A percentile compares a stretch with the other conserved stretches of the same genome.
These are phyloP conservation scores for Syritta pipiens DNA, from an alignment of 2,888 invertebrate species.

Conservation along the genomic window DNA sequence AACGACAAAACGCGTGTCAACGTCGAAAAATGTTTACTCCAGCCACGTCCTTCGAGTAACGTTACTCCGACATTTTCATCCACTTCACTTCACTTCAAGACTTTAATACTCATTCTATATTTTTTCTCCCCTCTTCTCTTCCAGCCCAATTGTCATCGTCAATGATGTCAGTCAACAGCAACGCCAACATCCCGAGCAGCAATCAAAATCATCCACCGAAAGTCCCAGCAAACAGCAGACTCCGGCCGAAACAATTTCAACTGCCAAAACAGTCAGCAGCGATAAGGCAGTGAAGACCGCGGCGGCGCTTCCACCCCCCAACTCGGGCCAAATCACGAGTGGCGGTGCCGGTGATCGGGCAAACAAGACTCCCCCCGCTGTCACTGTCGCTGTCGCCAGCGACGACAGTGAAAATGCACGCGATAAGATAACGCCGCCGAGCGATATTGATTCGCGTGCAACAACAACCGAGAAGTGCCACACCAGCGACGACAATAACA, in stretches of 20 bases:
- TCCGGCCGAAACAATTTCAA: neutral
- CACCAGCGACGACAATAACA: slow-evolving; percentile 33
- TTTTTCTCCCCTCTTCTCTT: neutral
- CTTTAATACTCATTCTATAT: neutral
- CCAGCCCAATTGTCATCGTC: slow-evolving; percentile 76
- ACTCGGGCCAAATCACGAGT: slow-evolving; percentile 32
- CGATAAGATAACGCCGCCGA: slow-evolving; percentile 59
- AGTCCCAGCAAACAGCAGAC: slow-evolving; percentile 41
- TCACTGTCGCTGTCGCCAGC: too few species aligned
- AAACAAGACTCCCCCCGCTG: slow-evolving; percentile 34
- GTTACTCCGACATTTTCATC: too few species aligned
- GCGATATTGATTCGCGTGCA: slow-evolving; percentile 45
- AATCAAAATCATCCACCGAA: slow-evolving; percentile 44
- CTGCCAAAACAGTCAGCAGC: neutral
- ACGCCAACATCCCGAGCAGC: slow-evolving; percentile 53
- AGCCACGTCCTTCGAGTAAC: too few species aligned
- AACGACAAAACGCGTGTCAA: too few species aligned
- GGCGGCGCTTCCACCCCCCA: neutral
- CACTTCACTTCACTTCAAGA: neutral
- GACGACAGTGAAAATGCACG: slow-evolving; percentile 49
- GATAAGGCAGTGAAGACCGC: neutral
- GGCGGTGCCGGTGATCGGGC: slow-evolving; percentile 19
- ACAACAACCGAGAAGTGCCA: slow-evolving; percentile 24
- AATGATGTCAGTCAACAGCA: slow-evolving; percentile 74
- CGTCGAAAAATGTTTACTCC: too few species aligned